These are phyloP conservation scores for human DNA, from an alignment of 2,113 vertebrate genomes.

Conservation along the genomic window GRCh38 chr17:69067501-69068000, in stretches of 20 bases:
- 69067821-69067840: not conserved
- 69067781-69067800: not conserved
- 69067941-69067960: not conserved
- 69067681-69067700: not conserved
- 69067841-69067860: not conserved
- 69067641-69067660: no score
- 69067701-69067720: not conserved
- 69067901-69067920: not conserved
- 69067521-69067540: no score
- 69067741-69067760: not conserved
- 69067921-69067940: not conserved
- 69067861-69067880: not conserved
- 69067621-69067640: no score
- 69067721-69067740: not conserved
- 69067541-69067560: no score
- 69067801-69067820: not conserved
- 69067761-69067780: not conserved
- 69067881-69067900: not conserved
- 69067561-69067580: no score
- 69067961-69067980: not conserved
- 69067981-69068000: not conserved
- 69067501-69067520: no score
- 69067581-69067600: no score
- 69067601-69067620: no score
- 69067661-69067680: not conserved